Evolutionary conservation across 23 tunicate species (phyloP).

Genomic region (Halocynthia aurantium): DNA sequence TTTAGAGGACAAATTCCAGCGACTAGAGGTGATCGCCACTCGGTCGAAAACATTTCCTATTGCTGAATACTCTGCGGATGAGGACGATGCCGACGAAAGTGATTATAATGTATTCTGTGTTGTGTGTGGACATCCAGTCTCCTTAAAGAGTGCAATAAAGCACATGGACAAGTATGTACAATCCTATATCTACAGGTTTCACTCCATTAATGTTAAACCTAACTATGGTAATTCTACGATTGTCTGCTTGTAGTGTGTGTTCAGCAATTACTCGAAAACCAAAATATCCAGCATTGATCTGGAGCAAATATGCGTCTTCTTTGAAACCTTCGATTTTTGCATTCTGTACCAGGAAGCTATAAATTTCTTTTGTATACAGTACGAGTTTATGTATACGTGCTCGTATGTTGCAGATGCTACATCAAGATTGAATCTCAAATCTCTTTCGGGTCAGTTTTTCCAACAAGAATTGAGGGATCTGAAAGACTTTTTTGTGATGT

Average conservation of each 20-base stretch:
- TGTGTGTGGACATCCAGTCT: conserved; percentile 77
- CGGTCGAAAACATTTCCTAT: conserved; percentile 50
- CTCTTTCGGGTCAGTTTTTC: conserved; percentile 84
- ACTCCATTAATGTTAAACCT: too few species aligned
- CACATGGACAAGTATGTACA: conserved; percentile 73
- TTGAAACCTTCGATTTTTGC: neutral
- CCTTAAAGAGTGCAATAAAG: conserved; percentile 56
- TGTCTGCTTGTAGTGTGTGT: neutral
- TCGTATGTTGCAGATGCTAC: conserved; percentile 49
- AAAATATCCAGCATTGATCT: too few species aligned
- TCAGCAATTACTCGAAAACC: neutral
- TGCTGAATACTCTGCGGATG: conserved; percentile 24
- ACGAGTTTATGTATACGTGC: too few species aligned
- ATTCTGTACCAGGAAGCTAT: neutral
- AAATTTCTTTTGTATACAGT: too few species aligned
- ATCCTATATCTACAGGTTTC: too few species aligned
- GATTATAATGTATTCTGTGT: conserved; percentile 79
- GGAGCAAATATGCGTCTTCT: neutral
- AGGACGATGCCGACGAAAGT: conserved; percentile 56
- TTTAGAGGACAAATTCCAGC: conserved; percentile 51
- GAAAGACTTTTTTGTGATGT: conserved; percentile 84
- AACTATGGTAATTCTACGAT: too few species aligned
- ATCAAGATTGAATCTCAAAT: conserved; percentile 86
- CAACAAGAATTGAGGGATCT: conserved; percentile 87
- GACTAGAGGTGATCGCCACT: conserved; percentile 51